These are phyloP conservation scores for Eupithecia vulgata DNA, from an alignment of 2,888 invertebrate genomes.

Conservation along the genomic window DNA sequence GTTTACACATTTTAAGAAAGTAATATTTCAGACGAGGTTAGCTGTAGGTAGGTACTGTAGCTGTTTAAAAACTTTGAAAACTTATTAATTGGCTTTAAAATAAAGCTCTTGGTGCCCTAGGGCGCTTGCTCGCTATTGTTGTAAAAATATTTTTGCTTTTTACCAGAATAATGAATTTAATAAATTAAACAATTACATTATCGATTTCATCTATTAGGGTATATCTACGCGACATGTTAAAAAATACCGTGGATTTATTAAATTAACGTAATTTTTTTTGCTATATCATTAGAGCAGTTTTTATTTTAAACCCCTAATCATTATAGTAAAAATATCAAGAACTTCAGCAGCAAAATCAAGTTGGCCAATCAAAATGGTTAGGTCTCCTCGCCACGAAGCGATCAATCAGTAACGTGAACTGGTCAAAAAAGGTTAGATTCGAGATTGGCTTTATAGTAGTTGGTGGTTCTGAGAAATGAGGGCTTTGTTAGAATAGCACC, in stretches of 20 bases:
- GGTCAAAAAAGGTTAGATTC: conserved; percentile 3
- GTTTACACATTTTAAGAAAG: conserved; percentile 6
- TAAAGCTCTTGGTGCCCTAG: neutral
- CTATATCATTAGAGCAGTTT: neutral
- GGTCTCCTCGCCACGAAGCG: neutral
- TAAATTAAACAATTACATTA: neutral
- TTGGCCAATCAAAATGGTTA: neutral
- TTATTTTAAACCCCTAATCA: neutral
- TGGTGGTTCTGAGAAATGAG: neutral
- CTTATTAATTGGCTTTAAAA: neutral
- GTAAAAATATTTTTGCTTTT: neutral
- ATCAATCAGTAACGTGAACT: conserved; percentile 5
- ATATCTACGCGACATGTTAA: neutral
- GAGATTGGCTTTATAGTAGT: neutral
- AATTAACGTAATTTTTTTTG: neutral
- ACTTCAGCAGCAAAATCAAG: neutral
- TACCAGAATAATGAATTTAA: neutral
- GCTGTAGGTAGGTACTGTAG: neutral
- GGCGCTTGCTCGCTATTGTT: neutral
- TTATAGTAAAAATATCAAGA: neutral
- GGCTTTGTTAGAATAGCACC: neutral
- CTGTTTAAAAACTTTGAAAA: neutral
- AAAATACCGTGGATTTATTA: neutral
- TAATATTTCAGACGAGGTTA: neutral
- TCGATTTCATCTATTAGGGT: no score